These are phyloP conservation scores for Aplidium turbinatum DNA, from an alignment of 23 tunicate species.

Conservation along the genomic window DNA sequence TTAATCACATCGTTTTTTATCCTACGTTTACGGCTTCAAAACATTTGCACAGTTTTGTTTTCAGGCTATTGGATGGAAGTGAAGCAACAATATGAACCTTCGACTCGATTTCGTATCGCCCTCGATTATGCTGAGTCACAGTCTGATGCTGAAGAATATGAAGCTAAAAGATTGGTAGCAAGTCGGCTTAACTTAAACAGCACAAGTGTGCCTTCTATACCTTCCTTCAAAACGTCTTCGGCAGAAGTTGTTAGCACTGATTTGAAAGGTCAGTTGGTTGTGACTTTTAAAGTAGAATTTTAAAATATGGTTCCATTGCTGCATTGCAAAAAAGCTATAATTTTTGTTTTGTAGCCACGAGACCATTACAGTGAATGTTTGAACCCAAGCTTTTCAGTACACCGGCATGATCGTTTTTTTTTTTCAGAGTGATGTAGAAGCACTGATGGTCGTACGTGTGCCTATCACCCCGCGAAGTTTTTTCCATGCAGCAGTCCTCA, in stretches of 20 bases:
- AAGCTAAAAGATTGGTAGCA: conserved; percentile 27
- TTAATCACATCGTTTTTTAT: no score
- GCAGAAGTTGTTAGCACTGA: conserved; percentile 12
- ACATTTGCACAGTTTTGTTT: no score
- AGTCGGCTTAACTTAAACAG: conserved; percentile 9
- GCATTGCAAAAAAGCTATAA: no score
- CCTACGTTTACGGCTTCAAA: no score
- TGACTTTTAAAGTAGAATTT: neutral
- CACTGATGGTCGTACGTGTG: no score
- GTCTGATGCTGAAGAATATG: conserved; percentile 32
- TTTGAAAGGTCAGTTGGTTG: conserved; percentile 28
- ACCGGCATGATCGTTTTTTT: neutral
- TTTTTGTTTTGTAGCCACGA: no score
- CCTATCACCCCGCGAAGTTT: no score
- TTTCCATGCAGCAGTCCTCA: no score
- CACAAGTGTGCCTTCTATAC: conserved; percentile 8
- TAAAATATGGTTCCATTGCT: neutral
- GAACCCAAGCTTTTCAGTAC: neutral
- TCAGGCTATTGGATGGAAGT: conserved; percentile 47
- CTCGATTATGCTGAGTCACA: conserved; percentile 32
- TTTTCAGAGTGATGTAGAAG: no score
- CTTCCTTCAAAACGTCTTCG: neutral
- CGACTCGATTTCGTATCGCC: conserved; percentile 3
- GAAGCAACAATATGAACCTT: conserved; percentile 33
- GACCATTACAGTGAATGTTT: no score